These are phyloP conservation scores for Neodiprion lecontei DNA, from an alignment of 1,140 invertebrate genomes.

Conservation along the genomic window DNA sequence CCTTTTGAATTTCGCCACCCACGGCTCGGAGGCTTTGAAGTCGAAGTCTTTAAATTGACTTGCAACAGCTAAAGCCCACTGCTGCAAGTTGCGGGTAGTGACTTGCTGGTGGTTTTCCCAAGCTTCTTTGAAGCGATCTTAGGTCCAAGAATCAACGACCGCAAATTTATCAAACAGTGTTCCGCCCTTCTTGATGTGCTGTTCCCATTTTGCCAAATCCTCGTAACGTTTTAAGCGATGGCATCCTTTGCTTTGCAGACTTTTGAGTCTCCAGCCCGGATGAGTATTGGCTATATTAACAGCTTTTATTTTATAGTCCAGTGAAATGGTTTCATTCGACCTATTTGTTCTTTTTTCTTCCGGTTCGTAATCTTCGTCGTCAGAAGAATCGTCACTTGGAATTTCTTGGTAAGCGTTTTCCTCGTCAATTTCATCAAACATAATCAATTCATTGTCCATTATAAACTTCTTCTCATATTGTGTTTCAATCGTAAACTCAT, in stretches of 20 bases:
- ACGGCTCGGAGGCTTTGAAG: conserved; percentile 27
- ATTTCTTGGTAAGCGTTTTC: neutral
- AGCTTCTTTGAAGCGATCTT: conserved; percentile 31
- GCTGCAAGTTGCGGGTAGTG: conserved; percentile 32
- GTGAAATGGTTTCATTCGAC: conserved; percentile 15
- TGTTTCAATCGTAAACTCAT: neutral
- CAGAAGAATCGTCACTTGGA: neutral
- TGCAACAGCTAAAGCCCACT: conserved; percentile 32
- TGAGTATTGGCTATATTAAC: conserved; percentile 23
- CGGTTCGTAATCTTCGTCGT: conserved; percentile 27
- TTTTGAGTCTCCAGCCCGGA: conserved; percentile 28
- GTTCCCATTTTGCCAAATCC: conserved; percentile 22
- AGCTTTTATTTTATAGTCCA: conserved; percentile 30
- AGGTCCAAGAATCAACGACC: conserved; percentile 28
- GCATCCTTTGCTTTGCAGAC: conserved; percentile 26
- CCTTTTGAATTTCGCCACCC: conserved; percentile 32
- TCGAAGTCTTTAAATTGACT: conserved; percentile 24
- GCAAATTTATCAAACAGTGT: conserved; percentile 27
- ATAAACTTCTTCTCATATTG: neutral
- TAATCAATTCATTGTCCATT: neutral
- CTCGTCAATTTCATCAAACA: neutral
- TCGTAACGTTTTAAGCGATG: conserved; percentile 20
- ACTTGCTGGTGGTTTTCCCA: conserved; percentile 28
- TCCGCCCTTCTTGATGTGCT: conserved; percentile 29
- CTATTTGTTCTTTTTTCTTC: conserved; percentile 24